These are phyloP conservation scores for Panagrolaimus sp. DNA, from an alignment of 1,140 invertebrate genomes.

Conservation along the genomic window DNA sequence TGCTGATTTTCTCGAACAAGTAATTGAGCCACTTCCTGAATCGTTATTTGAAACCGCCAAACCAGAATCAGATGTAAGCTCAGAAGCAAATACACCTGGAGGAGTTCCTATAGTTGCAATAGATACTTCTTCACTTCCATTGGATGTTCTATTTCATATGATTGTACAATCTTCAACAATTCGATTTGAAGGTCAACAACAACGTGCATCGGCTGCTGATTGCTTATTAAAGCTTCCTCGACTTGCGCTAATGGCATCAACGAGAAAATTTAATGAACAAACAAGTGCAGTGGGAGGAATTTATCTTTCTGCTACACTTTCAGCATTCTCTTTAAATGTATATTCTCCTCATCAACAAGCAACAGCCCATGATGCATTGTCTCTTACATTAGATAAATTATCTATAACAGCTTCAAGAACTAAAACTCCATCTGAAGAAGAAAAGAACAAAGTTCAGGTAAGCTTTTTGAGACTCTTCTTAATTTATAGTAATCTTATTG, in stretches of 20 bases:
- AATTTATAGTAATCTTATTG: slow-evolving; percentile 10
- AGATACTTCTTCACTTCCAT: slow-evolving; percentile 76
- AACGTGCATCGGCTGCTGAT: slow-evolving; percentile 83
- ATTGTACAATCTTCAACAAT: slow-evolving; percentile 94
- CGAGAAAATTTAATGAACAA: slow-evolving; percentile 57
- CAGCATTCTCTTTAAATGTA: slow-evolving; percentile 46
- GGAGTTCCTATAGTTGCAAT: slow-evolving; percentile 43
- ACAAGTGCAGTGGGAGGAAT: slow-evolving; percentile 45
- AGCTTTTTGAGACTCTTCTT: slow-evolving; percentile 3
- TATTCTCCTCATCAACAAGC: slow-evolving; percentile 49
- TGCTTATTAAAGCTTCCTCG: slow-evolving; percentile 91
- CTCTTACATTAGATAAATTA: slow-evolving; percentile 45
- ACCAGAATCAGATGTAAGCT: slow-evolving; percentile 17
- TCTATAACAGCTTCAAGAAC: slow-evolving; percentile 48
- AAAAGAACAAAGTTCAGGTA: slow-evolving; percentile 23
- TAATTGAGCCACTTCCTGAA: slow-evolving; percentile 74
- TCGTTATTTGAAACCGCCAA: slow-evolving; percentile 35
- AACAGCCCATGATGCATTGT: slow-evolving; percentile 46
- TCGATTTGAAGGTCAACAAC: slow-evolving; percentile 65
- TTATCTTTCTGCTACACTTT: slow-evolving; percentile 47
- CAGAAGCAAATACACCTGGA: slow-evolving; percentile 52
- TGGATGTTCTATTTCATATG: slow-evolving; percentile 96
- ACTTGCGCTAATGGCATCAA: slow-evolving; percentile 68
- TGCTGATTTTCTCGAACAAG: slow-evolving; percentile 86
- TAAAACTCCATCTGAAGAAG: slow-evolving; percentile 38